Evolutionary conservation across 2,113 vertebrate species (phyloP).

Genomic region (Todiramphus saurophagus): DNA sequence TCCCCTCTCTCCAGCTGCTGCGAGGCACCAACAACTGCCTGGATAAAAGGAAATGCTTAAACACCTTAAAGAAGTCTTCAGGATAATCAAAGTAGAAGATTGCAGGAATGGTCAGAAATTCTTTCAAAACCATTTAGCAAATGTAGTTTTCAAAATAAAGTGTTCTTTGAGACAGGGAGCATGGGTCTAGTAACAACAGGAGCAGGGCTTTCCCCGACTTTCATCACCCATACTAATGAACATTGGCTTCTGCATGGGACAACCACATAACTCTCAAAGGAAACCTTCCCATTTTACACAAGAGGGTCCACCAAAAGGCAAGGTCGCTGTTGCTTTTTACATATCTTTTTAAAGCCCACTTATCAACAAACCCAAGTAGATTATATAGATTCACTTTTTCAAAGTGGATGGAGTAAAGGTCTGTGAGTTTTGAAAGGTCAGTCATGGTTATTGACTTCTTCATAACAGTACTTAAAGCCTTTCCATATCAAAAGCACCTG

Average conservation of each 20-base stretch:
- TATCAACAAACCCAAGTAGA: not conserved
- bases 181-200: too few species aligned
- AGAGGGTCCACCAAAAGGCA: not conserved
- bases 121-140: not conserved
- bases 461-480: constrained; percentile 46
- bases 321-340: not conserved
- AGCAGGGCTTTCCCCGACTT: not conserved
- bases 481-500: constrained; percentile 54
- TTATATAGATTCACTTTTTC: constrained; percentile 5
- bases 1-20: not conserved
- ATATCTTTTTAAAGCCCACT: not conserved
- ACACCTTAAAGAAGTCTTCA: not conserved
- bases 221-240: too few species aligned
- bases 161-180: not conserved
- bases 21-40: not conserved
- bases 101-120: not conserved
- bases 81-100: not conserved
- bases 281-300: not conserved
- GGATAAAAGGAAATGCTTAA: not conserved
- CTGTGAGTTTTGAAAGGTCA: constrained; percentile 43
- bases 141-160: not conserved
- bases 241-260: not conserved
- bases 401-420: not conserved
- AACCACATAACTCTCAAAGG: rapidly evolving
- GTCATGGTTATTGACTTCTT: constrained; percentile 48